Conservation (phyloP, 2,113 vertebrate genomes). For the Bos javanicus region DNA sequence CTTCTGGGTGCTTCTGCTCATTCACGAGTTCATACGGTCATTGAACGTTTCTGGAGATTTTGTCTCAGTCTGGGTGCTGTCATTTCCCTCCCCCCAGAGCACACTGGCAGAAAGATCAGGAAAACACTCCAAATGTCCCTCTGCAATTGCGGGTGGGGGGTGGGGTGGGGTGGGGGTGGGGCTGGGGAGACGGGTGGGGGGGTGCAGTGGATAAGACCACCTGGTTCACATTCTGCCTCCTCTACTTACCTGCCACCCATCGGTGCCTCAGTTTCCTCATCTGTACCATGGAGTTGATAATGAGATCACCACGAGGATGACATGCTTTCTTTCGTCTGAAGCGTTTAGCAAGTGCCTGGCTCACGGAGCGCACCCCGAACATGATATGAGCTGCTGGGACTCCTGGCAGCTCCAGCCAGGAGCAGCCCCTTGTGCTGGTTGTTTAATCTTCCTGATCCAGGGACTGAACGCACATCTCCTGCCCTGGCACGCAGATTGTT, state of each 20-base stretch:
- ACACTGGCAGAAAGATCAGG: neutral
- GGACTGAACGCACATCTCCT: neutral
- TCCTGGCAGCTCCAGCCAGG: neutral
- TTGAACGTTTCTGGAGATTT: fast-evolving
- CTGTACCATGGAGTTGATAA: neutral
- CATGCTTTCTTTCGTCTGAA: fast-evolving
- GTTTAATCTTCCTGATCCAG: neutral
- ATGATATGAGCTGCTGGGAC: neutral
- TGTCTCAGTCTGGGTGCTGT: neutral
- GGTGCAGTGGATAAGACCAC: too few species aligned
- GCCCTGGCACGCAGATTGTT: neutral
- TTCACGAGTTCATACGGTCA: neutral
- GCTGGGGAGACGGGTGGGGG: too few species aligned
- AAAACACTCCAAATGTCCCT: neutral
- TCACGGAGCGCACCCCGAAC: fast-evolving
- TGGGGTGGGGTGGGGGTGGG: too few species aligned
- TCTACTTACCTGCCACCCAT: neutral
- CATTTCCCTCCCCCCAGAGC: neutral
- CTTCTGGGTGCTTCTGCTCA: neutral
- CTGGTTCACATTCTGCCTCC: neutral
- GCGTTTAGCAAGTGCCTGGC: neutral
- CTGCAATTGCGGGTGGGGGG: neutral
- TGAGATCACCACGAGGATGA: neutral
- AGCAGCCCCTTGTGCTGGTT: neutral
- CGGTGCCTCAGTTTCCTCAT: neutral